Conservation (phyloP, 2,797 vertebrate species). For the Semotilus atromaculatus region DNA sequence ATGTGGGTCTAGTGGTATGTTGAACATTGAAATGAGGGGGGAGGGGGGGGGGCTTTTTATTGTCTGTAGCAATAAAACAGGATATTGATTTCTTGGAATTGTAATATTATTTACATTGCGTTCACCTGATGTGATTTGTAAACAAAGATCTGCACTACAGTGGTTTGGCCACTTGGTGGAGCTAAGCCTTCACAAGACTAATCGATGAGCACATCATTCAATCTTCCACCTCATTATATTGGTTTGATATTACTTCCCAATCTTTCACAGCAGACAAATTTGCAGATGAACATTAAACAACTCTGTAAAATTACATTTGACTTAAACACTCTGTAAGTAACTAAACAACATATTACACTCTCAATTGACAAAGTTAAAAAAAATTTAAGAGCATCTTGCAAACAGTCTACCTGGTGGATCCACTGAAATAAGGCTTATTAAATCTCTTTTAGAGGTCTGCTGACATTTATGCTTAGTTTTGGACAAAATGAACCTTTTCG, state of each 20-base stretch:
- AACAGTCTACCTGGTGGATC: constrained; percentile 63
- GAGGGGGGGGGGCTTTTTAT: neutral
- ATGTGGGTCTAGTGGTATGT: neutral
- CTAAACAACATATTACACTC: constrained; percentile 19
- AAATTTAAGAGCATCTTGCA: constrained; percentile 42
- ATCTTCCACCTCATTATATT: neutral
- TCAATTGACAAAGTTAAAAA: constrained; percentile 50
- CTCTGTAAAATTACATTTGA: neutral
- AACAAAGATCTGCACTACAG: constrained; percentile 46
- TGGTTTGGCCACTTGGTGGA: constrained; percentile 69
- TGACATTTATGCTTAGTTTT: constrained; percentile 61
- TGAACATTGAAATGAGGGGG: neutral
- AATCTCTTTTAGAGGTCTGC: constrained; percentile 60
- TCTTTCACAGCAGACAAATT: neutral
- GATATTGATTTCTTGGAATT: neutral
- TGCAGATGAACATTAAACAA: neutral
- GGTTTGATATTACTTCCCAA: neutral
- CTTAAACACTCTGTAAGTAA: neutral
- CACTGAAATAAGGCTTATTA: constrained; percentile 63
- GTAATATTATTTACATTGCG: neutral
- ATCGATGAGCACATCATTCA: neutral
- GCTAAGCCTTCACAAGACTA: constrained; percentile 60
- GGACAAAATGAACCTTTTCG: constrained; percentile 56
- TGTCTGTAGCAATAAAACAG: neutral
- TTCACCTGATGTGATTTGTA: neutral